phyloP scores from a whole-genome alignment of 2,888 invertebrate genomes.

The Argynnis bischoffii region DNA sequence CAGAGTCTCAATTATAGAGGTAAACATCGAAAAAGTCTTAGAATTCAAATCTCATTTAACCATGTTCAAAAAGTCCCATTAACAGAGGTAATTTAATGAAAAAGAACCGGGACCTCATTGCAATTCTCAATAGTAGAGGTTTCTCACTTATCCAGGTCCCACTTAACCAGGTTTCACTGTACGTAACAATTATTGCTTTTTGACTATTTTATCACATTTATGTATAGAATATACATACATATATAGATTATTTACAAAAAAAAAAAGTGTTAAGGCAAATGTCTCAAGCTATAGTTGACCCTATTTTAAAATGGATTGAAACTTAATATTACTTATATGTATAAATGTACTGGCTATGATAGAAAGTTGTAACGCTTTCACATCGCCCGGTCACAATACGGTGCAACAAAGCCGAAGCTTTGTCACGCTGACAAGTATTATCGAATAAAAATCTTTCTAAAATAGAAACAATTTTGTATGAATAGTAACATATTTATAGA shows the following conservation, averaged over 20 bases:
- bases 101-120: no score
- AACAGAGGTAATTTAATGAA: no score
- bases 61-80: no score
- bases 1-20: no score
- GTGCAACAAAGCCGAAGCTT: slow-evolving; percentile 43
- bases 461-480: neutral
- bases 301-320: slow-evolving; percentile 29
- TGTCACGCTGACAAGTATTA: slow-evolving; percentile 50
- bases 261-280: neutral
- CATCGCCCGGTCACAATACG: slow-evolving; percentile 43
- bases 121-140: no score
- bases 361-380: slow-evolving; percentile 67
- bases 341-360: slow-evolving; percentile 48
- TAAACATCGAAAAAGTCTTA: no score
- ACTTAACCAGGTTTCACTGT: no score
- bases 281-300: slow-evolving; percentile 3
- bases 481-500: neutral
- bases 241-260: neutral
- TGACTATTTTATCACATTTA: no score
- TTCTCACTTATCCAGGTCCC: no score
- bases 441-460: slow-evolving; percentile 34
- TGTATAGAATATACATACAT: no score
- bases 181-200: no score
- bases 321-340: slow-evolving; percentile 40
- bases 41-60: no score